Evolutionary conservation across 2,797 vertebrate species (phyloP).

Genomic region (Chloroceryle amazona): DNA sequence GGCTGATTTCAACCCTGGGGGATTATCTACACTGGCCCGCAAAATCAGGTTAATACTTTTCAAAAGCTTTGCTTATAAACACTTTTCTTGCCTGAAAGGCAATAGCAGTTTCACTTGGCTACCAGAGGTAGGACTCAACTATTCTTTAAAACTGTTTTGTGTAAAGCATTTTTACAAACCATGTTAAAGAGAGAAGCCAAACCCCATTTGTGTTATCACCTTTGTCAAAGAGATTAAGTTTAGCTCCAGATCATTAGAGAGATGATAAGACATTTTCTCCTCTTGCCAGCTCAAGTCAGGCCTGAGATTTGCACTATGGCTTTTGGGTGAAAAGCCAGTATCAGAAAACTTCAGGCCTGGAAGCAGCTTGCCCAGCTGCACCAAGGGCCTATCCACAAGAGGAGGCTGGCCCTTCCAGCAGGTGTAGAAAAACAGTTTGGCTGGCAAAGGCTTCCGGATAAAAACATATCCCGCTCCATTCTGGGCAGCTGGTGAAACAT

Average conservation of each 20-base stretch:
- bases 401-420: not conserved
- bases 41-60: not conserved
- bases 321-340: not conserved
- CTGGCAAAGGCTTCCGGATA: not conserved
- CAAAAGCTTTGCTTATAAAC: not conserved
- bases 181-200: not conserved
- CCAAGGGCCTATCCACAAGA: not conserved
- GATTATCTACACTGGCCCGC: not conserved
- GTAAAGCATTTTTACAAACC: not conserved
- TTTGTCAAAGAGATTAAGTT: not conserved
- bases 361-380: not conserved
- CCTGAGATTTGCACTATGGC: not conserved
- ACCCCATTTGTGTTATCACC: not conserved
- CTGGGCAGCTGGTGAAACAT: not conserved
- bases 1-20: not conserved
- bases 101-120: not conserved
- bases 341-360: not conserved
- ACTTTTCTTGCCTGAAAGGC: not conserved
- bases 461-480: not conserved
- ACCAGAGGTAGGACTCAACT: not conserved
- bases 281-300: not conserved
- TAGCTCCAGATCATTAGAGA: not conserved
- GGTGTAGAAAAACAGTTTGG: not conserved
- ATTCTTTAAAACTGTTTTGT: constrained; percentile 4
- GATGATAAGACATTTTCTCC: not conserved